Percentiles rank a stretch among this genome's conserved stretches.
phyloP scores from a whole-genome alignment of 2,113 vertebrate species.

The Vidua chalybeata region DNA sequence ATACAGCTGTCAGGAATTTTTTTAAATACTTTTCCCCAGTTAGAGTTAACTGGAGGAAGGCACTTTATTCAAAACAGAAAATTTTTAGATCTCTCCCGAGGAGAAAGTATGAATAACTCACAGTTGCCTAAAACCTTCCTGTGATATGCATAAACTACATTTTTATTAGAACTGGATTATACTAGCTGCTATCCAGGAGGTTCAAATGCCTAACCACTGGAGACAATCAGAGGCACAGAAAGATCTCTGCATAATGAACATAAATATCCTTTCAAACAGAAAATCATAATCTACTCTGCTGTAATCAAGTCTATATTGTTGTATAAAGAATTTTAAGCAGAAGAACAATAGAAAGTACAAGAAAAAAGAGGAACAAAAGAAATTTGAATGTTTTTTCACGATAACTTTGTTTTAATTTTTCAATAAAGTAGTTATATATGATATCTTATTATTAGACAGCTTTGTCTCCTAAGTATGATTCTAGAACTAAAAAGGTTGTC shows the following conservation, averaged over 20 bases:
- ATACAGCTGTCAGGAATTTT: neutral
- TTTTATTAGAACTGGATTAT: conserved; percentile 71
- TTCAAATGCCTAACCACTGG: conserved; percentile 66
- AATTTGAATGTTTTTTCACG: conserved; percentile 37
- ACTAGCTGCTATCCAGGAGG: conserved; percentile 57
- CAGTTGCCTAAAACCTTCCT: conserved; percentile 55
- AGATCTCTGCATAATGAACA: conserved; percentile 75
- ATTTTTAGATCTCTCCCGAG: conserved; percentile 12
- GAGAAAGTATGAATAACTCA: conserved; percentile 40
- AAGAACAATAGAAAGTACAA: conserved; percentile 13
- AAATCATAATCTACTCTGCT: conserved; percentile 65
- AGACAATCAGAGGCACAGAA: conserved; percentile 70
- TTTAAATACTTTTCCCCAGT: neutral
- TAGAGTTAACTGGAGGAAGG: conserved; percentile 3
- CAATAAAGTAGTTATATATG: conserved; percentile 47
- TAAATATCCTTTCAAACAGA: conserved; percentile 75
- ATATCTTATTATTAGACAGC: conserved; percentile 46
- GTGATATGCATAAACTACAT: conserved; percentile 31
- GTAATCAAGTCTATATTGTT: conserved; percentile 76
- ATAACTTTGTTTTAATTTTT: conserved; percentile 30
- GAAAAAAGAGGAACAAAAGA: conserved; percentile 36
- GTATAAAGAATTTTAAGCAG: conserved; percentile 72
- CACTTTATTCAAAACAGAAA: conserved; percentile 33
- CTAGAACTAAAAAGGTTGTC: neutral
- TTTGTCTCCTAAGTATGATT: conserved; percentile 11